Evolutionary conservation across 2,888 invertebrate species (phyloP).

Genomic region (Lagria hirta): DNA sequence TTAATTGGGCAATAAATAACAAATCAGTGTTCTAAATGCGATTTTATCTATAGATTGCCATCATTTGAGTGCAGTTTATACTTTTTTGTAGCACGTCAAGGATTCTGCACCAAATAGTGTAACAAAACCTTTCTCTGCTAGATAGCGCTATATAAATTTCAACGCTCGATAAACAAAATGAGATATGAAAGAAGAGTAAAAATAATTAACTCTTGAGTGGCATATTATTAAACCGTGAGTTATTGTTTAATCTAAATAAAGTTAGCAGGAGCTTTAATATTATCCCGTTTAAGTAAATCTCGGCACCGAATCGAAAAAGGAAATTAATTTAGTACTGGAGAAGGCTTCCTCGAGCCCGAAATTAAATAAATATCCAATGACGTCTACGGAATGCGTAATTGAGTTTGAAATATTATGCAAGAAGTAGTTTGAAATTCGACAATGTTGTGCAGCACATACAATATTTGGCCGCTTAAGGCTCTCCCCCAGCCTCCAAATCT

Average conservation of each 20-base stretch:
- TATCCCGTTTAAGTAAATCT: not conserved
- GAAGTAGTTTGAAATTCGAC: conserved; percentile 21
- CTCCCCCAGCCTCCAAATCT: conserved; percentile 24
- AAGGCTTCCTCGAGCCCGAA: conserved; percentile 8
- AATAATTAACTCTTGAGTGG: too few species aligned
- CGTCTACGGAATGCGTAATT: conserved; percentile 18
- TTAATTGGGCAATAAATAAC: too few species aligned
- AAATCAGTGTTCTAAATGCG: too few species aligned
- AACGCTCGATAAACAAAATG: too few species aligned
- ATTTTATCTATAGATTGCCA: too few species aligned
- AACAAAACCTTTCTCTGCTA: too few species aligned
- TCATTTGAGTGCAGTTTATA: too few species aligned
- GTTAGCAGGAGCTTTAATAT: not conserved
- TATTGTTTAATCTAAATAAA: not conserved
- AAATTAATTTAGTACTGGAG: conserved; percentile 12
- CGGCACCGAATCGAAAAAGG: conserved; percentile 9
- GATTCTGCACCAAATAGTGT: too few species aligned
- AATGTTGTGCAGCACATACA: conserved; percentile 21
- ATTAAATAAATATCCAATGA: conserved; percentile 24
- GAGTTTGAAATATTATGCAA: conserved; percentile 24
- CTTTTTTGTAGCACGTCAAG: too few species aligned
- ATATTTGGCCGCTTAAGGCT: conserved; percentile 23
- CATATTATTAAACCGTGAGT: too few species aligned
- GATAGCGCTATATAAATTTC: too few species aligned
- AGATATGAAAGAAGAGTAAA: too few species aligned